These are phyloP conservation scores for Megalopta genalis DNA, from an alignment of 1,140 invertebrate species.

Conservation along the genomic window DNA sequence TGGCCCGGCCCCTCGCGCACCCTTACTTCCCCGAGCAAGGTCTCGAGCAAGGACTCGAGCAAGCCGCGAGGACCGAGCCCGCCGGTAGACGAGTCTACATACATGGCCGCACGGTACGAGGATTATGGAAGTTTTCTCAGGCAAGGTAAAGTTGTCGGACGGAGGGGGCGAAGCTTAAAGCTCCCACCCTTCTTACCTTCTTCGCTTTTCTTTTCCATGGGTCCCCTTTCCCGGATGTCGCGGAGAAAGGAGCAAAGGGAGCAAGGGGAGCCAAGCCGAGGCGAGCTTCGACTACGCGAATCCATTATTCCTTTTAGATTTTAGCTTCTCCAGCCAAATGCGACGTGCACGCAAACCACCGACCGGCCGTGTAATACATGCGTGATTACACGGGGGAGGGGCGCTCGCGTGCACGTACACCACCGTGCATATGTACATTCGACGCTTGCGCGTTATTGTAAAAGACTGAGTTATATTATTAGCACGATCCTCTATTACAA, in stretches of 20 bases:
- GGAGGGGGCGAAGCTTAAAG: conserved; percentile 3
- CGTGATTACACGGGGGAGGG: too few relatives aligned
- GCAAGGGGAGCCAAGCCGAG: too few relatives aligned
- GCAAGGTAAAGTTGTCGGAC: conserved; percentile 57
- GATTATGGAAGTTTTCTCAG: conserved; percentile 64
- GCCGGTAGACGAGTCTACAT: conserved; percentile 23
- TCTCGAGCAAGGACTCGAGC: too few relatives aligned
- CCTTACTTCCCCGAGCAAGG: not conserved
- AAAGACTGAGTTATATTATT: too few relatives aligned
- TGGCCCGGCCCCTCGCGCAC: conserved; percentile 23
- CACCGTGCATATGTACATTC: too few relatives aligned
- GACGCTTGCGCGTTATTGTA: too few relatives aligned
- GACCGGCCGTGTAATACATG: too few relatives aligned
- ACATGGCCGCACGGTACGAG: conserved; percentile 56
- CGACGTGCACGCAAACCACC: conserved; percentile 17
- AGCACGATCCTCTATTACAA: too few relatives aligned
- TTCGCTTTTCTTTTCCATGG: not conserved
- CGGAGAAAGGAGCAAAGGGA: not conserved
- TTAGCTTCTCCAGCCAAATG: conserved; percentile 32
- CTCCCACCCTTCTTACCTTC: conserved; percentile 15
- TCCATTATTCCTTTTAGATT: conserved; percentile 63
- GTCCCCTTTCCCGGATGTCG: conserved; percentile 30
- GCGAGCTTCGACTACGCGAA: conserved; percentile 52
- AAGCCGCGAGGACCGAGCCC: conserved; percentile 18
- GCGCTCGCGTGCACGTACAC: too few relatives aligned